Base-by-base conservation (phyloP, 2,113 vertebrate species). In the Monarcha castaneiventris region DNA sequence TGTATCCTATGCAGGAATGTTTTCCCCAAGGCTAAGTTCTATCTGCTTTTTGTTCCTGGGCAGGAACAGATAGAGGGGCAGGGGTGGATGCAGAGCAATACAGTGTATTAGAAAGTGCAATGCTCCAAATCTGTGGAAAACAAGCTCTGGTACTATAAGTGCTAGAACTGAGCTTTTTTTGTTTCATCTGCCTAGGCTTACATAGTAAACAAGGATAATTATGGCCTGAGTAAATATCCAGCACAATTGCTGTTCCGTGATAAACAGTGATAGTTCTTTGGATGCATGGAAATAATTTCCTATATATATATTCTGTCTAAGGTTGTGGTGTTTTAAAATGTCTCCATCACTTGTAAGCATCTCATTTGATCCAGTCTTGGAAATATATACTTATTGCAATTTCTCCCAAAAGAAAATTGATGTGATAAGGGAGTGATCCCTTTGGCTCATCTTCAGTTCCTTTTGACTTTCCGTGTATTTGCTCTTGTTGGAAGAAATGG, bases 331-430 rank as follows among this genome's bases (percentile, higher is more conserved):
- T 39, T 85, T 48, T 14, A 48, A 58, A 83, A 62, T 56, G 44
- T 33, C 5, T 17, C 0, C 0, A 3, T 71, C 14, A 21, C 3
- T 71, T 23, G 2, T 30, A 63, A 78, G 16, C 14, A 27, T 39
- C 56, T 82, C 1, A 3, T 62, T 83, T 33, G 6, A 49, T 66
- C 23, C 7, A 18, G 7, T 64, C 29, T 69, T 93, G 61, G 43
- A 81, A 91, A 67, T 74, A 6, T 41, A 10, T 17, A 35, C 9
- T 26, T 62, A 4, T 32, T 72, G 18, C 52, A 43, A 10, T 82
- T 90, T 68, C 33, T 75, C 48, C 20, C 44, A 25, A 27, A 58
- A 72, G 22, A 73, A 85, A 79, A 76, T 33, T 5, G 8, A 11
- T 56, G 18, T 43, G 43, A 19, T 59, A 39, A 82, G 11, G 4